These are phyloP conservation scores for Romanogobio albipinnatus DNA, from an alignment of 2,113 vertebrate genomes.

Conservation along the genomic window DNA sequence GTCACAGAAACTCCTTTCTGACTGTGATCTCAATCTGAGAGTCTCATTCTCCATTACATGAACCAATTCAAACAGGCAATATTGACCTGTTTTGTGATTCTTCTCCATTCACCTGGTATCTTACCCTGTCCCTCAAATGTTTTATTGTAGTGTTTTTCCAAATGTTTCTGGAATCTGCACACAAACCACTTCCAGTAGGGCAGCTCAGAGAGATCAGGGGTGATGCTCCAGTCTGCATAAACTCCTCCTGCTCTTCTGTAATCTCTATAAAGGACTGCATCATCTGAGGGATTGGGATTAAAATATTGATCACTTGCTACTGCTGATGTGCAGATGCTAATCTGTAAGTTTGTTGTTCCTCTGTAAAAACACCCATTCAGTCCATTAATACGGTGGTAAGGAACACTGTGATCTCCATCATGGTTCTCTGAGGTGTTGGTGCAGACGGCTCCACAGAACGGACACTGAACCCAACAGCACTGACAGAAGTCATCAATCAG, in stretches of 20 bases:
- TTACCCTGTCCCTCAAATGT: background rate
- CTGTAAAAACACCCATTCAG: too few species aligned
- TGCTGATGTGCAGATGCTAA: too few species aligned
- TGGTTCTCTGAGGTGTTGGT: constrained; percentile 58
- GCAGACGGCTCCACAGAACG: background rate
- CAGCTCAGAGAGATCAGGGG: background rate
- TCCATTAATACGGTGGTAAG: background rate
- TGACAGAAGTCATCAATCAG: constrained; percentile 21
- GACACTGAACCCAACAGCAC: constrained; percentile 35
- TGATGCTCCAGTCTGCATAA: background rate
- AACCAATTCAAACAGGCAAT: too few species aligned
- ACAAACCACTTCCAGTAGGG: constrained; percentile 11
- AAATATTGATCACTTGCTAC: background rate
- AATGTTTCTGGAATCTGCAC: constrained; percentile 11
- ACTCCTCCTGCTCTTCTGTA: background rate
- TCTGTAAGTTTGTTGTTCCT: too few species aligned
- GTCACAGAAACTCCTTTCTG: too few species aligned
- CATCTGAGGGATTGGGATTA: background rate
- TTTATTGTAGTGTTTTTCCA: background rate
- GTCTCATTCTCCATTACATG: too few species aligned
- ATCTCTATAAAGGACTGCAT: background rate
- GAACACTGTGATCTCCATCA: constrained; percentile 17
- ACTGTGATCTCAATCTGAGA: too few species aligned
- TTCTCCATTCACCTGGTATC: too few species aligned
- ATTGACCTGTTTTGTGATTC: too few species aligned